Conservation (phyloP, 2,113 vertebrate genomes). For the Taxidea taxus region DNA sequence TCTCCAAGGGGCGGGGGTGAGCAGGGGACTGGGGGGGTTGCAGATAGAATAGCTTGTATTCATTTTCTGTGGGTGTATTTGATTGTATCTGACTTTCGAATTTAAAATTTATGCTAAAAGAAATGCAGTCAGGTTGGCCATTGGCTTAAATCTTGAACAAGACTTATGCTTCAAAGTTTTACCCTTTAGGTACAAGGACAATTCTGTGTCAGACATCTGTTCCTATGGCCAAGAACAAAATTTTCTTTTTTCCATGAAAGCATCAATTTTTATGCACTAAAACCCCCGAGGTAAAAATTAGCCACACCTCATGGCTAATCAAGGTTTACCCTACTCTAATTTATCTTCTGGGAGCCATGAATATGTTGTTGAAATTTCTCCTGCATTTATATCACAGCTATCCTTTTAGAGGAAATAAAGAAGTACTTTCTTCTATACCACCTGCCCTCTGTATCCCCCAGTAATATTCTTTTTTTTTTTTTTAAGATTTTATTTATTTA, state of each 20-base stretch:
- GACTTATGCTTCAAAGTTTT: slow-evolving; percentile 34
- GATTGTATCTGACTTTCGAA: slow-evolving; percentile 35
- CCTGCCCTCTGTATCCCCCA: neutral
- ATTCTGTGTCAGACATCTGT: slow-evolving; percentile 18
- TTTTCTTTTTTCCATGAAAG: neutral
- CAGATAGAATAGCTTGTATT: neutral
- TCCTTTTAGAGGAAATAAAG: neutral
- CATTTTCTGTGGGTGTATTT: slow-evolving; percentile 4
- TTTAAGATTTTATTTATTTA: no score
- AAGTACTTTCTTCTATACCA: neutral
- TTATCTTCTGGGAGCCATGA: neutral
- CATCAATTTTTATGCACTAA: neutral
- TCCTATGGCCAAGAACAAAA: neutral
- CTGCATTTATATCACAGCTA: neutral
- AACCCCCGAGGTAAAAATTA: neutral
- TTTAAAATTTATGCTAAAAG: slow-evolving; percentile 40
- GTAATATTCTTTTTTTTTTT: neutral
- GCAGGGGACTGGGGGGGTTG: no score
- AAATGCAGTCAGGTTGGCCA: neutral
- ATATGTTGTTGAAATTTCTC: neutral
- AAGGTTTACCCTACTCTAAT: neutral
- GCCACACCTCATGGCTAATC: neutral
- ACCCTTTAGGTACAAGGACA: neutral
- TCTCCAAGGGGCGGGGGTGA: neutral
- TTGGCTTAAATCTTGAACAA: slow-evolving; percentile 24